Percentiles rank a stretch among this genome's conserved stretches.
Evolutionary conservation across 2,888 invertebrate genomes (phyloP).

Genomic region (Gastracanthus pulcherrimus): DNA sequence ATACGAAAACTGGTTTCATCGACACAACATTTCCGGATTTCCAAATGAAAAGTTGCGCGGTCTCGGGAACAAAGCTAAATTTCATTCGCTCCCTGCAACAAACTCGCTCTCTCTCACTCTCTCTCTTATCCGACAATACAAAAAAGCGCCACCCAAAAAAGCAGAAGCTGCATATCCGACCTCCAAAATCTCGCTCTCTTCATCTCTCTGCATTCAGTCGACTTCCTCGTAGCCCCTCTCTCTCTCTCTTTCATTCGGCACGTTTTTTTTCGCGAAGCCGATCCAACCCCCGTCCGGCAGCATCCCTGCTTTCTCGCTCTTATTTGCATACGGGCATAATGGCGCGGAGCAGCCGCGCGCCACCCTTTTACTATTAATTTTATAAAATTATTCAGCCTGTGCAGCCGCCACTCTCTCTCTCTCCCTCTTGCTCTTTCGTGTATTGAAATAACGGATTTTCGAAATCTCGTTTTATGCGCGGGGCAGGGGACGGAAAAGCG

Average conservation of each 20-base stretch:
- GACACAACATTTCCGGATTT: background rate
- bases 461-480: slow-evolving; percentile 74
- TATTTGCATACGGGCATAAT: slow-evolving; percentile 76
- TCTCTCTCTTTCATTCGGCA: no score
- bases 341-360: slow-evolving; percentile 62
- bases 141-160: background rate
- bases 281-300: slow-evolving; percentile 49
- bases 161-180: background rate
- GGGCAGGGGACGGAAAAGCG: slow-evolving; percentile 48
- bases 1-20: no score
- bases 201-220: slow-evolving; percentile 48
- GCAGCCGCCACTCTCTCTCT: slow-evolving; percentile 51
- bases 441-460: slow-evolving; percentile 78
- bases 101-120: background rate
- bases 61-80: no score
- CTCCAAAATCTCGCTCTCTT: slow-evolving; percentile 26
- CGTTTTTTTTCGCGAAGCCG: slow-evolving; percentile 8
- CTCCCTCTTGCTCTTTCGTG: slow-evolving; percentile 61
- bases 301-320: slow-evolving; percentile 58
- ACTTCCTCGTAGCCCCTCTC: slow-evolving; percentile 12
- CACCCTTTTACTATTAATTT: slow-evolving; percentile 77
- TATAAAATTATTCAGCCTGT: slow-evolving; percentile 75
- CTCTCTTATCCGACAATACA: background rate
- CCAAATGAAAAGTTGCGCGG: background rate
- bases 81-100: background rate